Evolutionary conservation across 2,113 vertebrate species (phyloP).

Genomic region (Pterocles gutturalis): DNA sequence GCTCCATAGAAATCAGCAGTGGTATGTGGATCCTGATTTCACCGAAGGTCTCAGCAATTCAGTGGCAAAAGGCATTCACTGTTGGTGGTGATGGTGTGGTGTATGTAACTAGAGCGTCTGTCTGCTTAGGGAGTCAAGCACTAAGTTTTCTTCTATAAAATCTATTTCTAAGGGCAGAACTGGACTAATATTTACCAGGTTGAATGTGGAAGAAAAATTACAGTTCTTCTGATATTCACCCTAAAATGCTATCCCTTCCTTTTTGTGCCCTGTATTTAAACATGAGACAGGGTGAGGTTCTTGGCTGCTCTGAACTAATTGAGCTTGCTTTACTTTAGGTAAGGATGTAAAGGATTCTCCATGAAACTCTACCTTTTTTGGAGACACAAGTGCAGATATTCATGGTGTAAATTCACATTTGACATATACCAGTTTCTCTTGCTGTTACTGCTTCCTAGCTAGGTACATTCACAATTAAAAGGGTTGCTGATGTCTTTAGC

Average conservation of each 20-base stretch:
- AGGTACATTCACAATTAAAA: neutral
- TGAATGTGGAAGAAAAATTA: neutral
- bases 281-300: neutral
- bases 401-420: rapidly evolving
- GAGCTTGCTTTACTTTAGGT: neutral
- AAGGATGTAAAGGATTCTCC: neutral
- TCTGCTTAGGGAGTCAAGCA: neutral
- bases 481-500: neutral
- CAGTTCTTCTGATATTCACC: neutral
- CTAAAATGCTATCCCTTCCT: neutral
- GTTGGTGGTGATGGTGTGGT: neutral
- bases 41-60: neutral
- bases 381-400: neutral
- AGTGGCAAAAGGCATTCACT: neutral
- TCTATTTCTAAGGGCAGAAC: neutral
- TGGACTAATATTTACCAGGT: neutral
- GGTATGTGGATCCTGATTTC: neutral
- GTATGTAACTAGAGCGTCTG: neutral
- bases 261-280: neutral
- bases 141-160: neutral
- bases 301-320: neutral
- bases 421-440: neutral
- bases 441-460: neutral
- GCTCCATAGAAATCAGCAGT: neutral
- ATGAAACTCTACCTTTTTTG: neutral